Conservation (phyloP, 2,113 vertebrate genomes). For the Coptodon bakossiorum region DNA sequence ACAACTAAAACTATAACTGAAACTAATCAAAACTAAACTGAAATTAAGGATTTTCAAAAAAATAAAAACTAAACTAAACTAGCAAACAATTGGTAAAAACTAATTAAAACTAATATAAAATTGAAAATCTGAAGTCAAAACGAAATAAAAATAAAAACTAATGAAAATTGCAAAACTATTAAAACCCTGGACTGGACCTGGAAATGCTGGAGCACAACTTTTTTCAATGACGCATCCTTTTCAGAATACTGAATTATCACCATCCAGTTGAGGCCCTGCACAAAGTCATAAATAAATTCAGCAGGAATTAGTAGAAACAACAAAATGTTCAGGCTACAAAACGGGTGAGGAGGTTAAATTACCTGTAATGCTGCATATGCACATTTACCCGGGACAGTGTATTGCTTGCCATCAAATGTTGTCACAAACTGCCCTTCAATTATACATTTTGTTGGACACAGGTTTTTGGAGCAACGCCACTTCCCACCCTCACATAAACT, state of each 20-base stretch:
- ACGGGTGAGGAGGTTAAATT: background rate
- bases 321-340: background rate
- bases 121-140: too few species aligned
- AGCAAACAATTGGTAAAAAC: too few species aligned
- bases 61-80: too few species aligned
- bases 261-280: constrained; percentile 44
- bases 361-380: constrained; percentile 60
- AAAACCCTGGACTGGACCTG: too few species aligned
- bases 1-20: too few species aligned
- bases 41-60: too few species aligned
- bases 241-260: constrained; percentile 33
- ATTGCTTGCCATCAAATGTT: constrained; percentile 69
- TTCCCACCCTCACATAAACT: constrained; percentile 53
- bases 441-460: constrained; percentile 40
- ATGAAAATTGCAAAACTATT: too few species aligned
- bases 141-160: too few species aligned
- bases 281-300: background rate
- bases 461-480: constrained; percentile 57
- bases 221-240: background rate
- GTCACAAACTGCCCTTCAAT: constrained; percentile 64
- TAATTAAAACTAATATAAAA: too few species aligned
- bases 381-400: constrained; percentile 56
- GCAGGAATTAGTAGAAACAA: rapidly evolving
- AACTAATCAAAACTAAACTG: too few species aligned
- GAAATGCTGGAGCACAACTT: constrained; percentile 20